phyloP scores from a whole-genome alignment of 2,888 invertebrate genomes.

The Syrphus vitripennis region DNA sequence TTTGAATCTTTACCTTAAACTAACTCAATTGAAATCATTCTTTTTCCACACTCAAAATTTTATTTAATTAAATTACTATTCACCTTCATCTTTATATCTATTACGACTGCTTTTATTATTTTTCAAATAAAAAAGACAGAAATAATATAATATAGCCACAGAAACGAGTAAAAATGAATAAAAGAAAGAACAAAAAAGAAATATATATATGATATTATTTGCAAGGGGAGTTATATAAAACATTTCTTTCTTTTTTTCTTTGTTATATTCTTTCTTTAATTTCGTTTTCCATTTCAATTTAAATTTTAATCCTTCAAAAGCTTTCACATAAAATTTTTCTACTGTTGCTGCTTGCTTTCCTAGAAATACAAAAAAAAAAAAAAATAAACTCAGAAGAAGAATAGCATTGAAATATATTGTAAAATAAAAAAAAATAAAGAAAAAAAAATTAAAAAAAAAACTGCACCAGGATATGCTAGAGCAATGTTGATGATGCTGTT shows the following conservation, averaged over 20 bases:
- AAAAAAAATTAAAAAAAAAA: constrained; percentile 36
- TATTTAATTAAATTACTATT: constrained; percentile 9
- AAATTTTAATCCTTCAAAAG: constrained; percentile 70
- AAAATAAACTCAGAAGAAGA: constrained; percentile 5
- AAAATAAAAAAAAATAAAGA: constrained; percentile 1
- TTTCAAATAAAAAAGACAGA: background rate
- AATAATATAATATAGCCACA: background rate
- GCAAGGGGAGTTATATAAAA: constrained; percentile 30
- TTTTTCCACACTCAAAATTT: background rate
- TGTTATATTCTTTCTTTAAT: constrained; percentile 42
- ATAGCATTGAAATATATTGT: constrained; percentile 29
- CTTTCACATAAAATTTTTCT: constrained; percentile 66
- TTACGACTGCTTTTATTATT: background rate
- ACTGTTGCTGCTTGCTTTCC: constrained; percentile 43
- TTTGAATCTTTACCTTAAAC: background rate
- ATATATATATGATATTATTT: background rate
- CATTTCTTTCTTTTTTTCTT: constrained; percentile 18
- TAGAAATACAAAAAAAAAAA: constrained; percentile 41
- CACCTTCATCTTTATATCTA: background rate
- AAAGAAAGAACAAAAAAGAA: background rate
- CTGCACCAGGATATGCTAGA: constrained; percentile 56
- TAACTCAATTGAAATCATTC: background rate
- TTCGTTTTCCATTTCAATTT: constrained; percentile 70
- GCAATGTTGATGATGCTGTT: constrained; percentile 59
- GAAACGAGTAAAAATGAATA: background rate